These are phyloP conservation scores for Tenodera sinensis DNA, from an alignment of 2,888 invertebrate species.

Conservation along the genomic window DNA sequence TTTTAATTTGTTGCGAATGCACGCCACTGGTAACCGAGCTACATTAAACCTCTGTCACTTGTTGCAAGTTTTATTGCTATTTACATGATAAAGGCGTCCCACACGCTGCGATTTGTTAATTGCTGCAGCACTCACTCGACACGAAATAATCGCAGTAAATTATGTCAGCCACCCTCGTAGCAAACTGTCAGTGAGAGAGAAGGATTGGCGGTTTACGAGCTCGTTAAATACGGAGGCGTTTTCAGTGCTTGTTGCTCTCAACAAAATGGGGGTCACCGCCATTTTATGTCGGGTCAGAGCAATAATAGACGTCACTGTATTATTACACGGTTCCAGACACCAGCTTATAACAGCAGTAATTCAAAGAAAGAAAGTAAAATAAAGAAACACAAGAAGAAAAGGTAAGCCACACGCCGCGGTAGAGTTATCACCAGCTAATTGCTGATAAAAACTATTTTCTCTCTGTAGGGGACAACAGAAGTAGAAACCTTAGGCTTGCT, in stretches of 20 bases:
- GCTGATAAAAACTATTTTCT: background rate
- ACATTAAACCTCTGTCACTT: background rate
- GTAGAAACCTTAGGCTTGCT: no score
- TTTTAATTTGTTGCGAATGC: background rate
- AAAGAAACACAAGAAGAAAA: background rate
- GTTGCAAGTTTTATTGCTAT: background rate
- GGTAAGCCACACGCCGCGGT: background rate
- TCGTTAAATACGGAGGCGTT: background rate
- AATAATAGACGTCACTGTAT: background rate
- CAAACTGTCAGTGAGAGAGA: background rate
- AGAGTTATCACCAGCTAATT: background rate
- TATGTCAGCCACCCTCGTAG: background rate
- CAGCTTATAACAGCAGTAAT: background rate
- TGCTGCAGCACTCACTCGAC: background rate
- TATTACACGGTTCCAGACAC: background rate
- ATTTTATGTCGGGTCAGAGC: background rate
- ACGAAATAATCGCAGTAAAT: background rate
- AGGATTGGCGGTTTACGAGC: background rate
- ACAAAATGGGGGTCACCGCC: background rate
- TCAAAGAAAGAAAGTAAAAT: background rate
- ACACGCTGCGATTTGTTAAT: background rate
- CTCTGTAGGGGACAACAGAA: background rate
- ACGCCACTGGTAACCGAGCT: background rate
- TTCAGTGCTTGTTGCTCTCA: background rate
- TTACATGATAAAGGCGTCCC: background rate